phyloP scores from a whole-genome alignment of 2,797 vertebrate genomes.

The Pteropus rufus region DNA sequence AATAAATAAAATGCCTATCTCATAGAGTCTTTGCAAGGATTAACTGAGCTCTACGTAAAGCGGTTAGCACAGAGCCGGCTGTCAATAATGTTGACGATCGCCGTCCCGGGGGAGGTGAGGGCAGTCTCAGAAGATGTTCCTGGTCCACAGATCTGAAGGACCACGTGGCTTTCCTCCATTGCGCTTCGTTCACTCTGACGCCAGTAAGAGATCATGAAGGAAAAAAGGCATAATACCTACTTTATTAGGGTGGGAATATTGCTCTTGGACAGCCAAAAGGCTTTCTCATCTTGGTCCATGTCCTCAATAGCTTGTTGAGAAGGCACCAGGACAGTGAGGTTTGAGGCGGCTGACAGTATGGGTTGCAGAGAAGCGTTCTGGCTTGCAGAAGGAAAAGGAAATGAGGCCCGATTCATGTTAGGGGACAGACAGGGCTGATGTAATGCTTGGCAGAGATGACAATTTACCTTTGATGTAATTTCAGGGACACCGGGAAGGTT shows the following conservation, averaged over 20 bases:
- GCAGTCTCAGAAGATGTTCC: background rate
- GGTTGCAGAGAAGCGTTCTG: conserved; percentile 83
- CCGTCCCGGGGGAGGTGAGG: background rate
- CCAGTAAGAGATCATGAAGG: background rate
- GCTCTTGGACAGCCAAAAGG: conserved; percentile 88
- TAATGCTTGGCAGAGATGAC: background rate
- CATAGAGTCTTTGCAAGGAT: background rate
- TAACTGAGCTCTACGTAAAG: background rate
- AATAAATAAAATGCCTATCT: background rate
- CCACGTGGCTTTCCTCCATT: background rate
- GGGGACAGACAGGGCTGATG: background rate
- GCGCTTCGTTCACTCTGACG: background rate
- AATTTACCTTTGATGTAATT: background rate
- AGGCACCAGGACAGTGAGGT: conserved; percentile 92
- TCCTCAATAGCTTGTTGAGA: conserved; percentile 84
- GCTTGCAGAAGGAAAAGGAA: conserved; percentile 26
- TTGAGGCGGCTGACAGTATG: conserved; percentile 80
- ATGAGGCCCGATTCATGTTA: background rate
- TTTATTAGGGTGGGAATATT: conserved; percentile 90
- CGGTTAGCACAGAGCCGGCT: background rate
- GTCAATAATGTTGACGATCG: background rate
- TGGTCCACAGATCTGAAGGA: background rate
- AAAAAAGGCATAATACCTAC: conserved; percentile 75
- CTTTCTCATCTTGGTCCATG: conserved; percentile 87
- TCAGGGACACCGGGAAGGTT: background rate